Evolutionary conservation across 2,113 vertebrate genomes (phyloP).

Genomic region (Dascyllus trimaculatus): DNA sequence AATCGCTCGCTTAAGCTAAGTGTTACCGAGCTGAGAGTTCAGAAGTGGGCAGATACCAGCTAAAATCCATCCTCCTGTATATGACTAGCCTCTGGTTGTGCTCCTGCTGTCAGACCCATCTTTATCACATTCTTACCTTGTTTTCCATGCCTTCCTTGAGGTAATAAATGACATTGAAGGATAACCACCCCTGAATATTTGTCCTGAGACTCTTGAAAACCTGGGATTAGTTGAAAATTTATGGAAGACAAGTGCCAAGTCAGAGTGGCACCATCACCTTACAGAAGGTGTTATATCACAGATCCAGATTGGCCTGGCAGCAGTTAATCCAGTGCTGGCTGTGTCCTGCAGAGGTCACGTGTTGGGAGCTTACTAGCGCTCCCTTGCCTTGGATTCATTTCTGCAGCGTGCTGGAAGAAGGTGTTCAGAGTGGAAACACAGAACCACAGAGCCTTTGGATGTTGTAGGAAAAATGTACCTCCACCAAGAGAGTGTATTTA

Average conservation of each 20-base stretch:
- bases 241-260: neutral
- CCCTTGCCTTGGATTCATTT: constrained; percentile 17
- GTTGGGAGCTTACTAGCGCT: constrained; percentile 52
- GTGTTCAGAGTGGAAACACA: constrained; percentile 21
- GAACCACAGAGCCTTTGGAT: neutral
- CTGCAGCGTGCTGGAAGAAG: constrained; percentile 28
- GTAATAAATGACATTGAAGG: neutral
- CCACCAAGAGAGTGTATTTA: neutral
- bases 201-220: neutral
- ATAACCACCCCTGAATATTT: neutral
- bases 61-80: constrained; percentile 22
- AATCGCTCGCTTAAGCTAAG: constrained; percentile 54
- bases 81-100: neutral
- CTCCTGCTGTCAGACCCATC: neutral
- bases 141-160: neutral
- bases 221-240: constrained; percentile 14
- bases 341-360: constrained; percentile 47
- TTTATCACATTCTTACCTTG: neutral
- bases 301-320: constrained; percentile 38
- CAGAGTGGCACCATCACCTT: constrained; percentile 39
- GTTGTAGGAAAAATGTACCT: neutral
- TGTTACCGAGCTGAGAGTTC: constrained; percentile 47
- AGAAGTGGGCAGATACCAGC: constrained; percentile 23
- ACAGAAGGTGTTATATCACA: constrained; percentile 20
- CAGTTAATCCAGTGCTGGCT: constrained; percentile 64